These are phyloP conservation scores for Mesoclemmys tuberculata DNA, from an alignment of 2,113 vertebrate species.

Conservation along the genomic window DNA sequence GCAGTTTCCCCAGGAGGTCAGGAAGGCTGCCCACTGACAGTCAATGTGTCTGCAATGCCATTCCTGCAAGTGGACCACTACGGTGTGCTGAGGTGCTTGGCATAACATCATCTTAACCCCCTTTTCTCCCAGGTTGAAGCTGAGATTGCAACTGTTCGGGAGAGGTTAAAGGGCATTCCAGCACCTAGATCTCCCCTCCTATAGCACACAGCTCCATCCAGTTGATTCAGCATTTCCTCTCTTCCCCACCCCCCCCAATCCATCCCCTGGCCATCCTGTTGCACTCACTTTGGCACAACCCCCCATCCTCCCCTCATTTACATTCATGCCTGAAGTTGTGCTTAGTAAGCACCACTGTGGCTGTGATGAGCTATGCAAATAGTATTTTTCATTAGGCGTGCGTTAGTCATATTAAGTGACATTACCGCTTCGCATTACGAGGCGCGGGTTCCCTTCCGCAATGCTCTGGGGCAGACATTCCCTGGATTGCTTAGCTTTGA, in stretches of 20 bases:
- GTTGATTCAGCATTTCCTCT: neutral
- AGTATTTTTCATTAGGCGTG: slow-evolving; percentile 40
- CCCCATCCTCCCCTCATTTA: neutral
- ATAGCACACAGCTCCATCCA: neutral
- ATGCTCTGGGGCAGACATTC: neutral
- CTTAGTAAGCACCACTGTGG: neutral
- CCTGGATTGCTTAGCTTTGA: neutral
- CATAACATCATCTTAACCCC: neutral
- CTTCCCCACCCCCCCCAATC: neutral
- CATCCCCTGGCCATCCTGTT: neutral
- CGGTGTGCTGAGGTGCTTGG: accelerated
- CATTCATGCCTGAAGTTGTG: slow-evolving; percentile 15
- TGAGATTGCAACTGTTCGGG: neutral
- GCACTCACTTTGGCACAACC: neutral
- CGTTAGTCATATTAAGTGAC: slow-evolving; percentile 20
- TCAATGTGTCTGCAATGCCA: neutral
- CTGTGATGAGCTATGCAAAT: slow-evolving; percentile 68
- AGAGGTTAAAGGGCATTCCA: neutral
- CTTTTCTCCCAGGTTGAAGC: neutral
- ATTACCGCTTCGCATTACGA: slow-evolving; percentile 37
- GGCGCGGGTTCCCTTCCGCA: neutral
- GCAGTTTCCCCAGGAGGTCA: neutral
- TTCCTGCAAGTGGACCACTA: neutral
- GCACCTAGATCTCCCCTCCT: neutral
- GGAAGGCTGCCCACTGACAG: accelerated